These are phyloP conservation scores for Datnioides undecimradiatus DNA, from an alignment of 2,113 vertebrate genomes.

Conservation along the genomic window DNA sequence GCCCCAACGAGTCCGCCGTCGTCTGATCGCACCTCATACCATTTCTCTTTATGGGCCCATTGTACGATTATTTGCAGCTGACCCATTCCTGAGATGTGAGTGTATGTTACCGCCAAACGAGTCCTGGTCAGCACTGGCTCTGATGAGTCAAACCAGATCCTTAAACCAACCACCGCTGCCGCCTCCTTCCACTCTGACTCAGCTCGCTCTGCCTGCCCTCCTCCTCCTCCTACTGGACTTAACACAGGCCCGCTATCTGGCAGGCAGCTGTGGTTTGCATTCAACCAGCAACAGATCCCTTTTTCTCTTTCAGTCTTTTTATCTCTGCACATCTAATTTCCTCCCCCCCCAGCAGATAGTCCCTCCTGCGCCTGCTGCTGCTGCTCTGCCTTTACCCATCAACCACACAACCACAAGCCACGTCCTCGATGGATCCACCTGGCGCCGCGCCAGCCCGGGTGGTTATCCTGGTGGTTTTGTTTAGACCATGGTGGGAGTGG, in stretches of 20 bases:
- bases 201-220: conserved; percentile 52
- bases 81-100: conserved; percentile 80
- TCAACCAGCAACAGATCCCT: conserved; percentile 32
- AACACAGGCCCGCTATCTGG: conserved; percentile 33
- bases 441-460: conserved; percentile 49
- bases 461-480: conserved; percentile 49
- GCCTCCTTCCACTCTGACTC: conserved; percentile 68
- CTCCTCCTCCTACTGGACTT: conserved; percentile 44
- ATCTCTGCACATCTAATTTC: conserved; percentile 32
- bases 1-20: neutral
- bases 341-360: conserved; percentile 28
- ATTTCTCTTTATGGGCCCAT: conserved; percentile 43
- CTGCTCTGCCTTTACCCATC: conserved; percentile 53
- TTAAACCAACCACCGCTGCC: neutral
- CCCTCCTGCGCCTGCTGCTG: conserved; percentile 28
- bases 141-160: conserved; percentile 69
- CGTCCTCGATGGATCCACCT: conserved; percentile 49
- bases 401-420: conserved; percentile 58
- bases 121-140: conserved; percentile 41
- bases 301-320: conserved; percentile 39
- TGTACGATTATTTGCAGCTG: conserved; percentile 63
- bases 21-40: conserved; percentile 15
- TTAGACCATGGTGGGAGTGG: conserved; percentile 9
- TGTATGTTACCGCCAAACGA: conserved; percentile 57
- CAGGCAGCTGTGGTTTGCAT: conserved; percentile 55